These are phyloP conservation scores for Centruroides sculpturatus DNA, from an alignment of 1,140 invertebrate species.

Conservation along the genomic window DNA sequence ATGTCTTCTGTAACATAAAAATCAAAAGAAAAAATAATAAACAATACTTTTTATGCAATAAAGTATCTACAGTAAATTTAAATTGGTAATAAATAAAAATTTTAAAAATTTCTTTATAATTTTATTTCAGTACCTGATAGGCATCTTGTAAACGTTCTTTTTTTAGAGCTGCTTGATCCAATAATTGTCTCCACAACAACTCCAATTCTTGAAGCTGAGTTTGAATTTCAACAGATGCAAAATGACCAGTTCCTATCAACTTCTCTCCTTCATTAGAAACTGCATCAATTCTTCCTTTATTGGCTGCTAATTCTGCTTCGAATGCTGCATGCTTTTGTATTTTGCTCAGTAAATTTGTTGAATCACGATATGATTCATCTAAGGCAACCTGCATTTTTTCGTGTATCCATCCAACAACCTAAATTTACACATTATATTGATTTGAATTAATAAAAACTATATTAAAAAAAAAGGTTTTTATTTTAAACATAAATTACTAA, in stretches of 20 bases:
- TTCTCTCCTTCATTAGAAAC: constrained; percentile 70
- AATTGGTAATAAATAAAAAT: no score
- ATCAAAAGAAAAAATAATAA: no score
- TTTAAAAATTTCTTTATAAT: no score
- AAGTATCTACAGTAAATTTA: no score
- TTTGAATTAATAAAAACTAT: no score
- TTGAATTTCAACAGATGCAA: constrained; percentile 70
- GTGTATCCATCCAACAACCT: constrained; percentile 71
- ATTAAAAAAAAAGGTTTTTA: no score
- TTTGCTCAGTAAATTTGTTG: constrained; percentile 86
- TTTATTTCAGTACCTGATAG: constrained; percentile 39
- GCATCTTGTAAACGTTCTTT: constrained; percentile 81
- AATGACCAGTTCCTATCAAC: constrained; percentile 73
- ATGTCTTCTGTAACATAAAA: no score
- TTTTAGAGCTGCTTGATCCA: constrained; percentile 58
- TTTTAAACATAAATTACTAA: no score
- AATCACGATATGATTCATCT: constrained; percentile 84
- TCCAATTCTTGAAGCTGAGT: constrained; percentile 66
- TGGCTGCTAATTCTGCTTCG: constrained; percentile 85
- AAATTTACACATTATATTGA: background rate
- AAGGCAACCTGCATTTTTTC: constrained; percentile 83
- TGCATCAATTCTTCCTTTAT: constrained; percentile 64
- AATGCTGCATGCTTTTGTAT: constrained; percentile 94
- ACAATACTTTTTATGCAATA: no score
- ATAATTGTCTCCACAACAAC: constrained; percentile 64